These are phyloP conservation scores for Apotomis turbidana DNA, from an alignment of 2,888 invertebrate genomes.

Conservation along the genomic window DNA sequence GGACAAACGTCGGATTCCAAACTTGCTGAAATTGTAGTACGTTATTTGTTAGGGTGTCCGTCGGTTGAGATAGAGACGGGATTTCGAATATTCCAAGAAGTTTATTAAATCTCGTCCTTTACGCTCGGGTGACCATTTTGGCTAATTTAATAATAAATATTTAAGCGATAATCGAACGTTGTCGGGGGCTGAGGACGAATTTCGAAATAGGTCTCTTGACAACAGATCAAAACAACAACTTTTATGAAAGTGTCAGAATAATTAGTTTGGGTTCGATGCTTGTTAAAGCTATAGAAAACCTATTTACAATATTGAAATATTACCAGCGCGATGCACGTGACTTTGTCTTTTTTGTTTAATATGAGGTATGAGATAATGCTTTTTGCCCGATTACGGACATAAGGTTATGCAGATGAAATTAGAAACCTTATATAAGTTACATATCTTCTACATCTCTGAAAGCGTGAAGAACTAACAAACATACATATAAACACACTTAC, in stretches of 20 bases:
- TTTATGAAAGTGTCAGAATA: background rate
- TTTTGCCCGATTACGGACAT: too few species aligned
- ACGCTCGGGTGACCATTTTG: background rate
- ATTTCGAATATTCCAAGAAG: background rate
- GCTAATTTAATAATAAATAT: background rate
- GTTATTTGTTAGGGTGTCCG: slow-evolving; percentile 26
- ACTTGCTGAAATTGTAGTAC: slow-evolving; percentile 30
- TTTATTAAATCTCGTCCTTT: background rate
- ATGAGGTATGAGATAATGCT: too few species aligned
- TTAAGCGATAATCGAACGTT: background rate
- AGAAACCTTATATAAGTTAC: too few species aligned
- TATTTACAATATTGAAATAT: too few species aligned
- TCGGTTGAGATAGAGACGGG: background rate
- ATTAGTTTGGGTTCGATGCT: background rate
- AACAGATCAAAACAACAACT: background rate
- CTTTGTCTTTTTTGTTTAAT: too few species aligned
- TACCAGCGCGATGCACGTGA: too few species aligned
- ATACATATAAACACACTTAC: too few species aligned
- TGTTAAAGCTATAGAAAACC: too few species aligned
- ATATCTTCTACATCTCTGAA: too few species aligned
- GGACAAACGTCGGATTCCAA: slow-evolving; percentile 34
- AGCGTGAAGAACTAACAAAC: too few species aligned
- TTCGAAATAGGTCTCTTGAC: background rate
- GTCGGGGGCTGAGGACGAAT: background rate
- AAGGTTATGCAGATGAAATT: too few species aligned